These are phyloP conservation scores for Pediacus dermestoides DNA, from an alignment of 2,888 invertebrate species.

Conservation along the genomic window DNA sequence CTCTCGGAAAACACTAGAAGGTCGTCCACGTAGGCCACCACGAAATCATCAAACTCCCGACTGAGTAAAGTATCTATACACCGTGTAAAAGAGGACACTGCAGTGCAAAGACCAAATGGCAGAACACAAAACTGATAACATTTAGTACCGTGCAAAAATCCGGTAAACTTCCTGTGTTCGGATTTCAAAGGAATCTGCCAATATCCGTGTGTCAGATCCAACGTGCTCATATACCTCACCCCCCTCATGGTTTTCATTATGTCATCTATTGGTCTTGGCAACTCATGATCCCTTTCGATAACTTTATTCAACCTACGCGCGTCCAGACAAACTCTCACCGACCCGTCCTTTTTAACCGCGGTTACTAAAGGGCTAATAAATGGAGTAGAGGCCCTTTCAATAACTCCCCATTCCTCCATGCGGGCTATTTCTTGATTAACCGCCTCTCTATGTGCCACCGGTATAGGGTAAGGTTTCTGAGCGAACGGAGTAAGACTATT, in stretches of 20 bases:
- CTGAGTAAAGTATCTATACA: conserved; percentile 27
- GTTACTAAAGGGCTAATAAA: background rate
- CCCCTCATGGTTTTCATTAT: background rate
- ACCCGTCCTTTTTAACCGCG: background rate
- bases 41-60: conserved; percentile 5
- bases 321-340: background rate
- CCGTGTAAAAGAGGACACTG: conserved; percentile 29
- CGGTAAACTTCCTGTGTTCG: background rate
- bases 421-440: background rate
- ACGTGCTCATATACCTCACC: background rate
- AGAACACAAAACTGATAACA: conserved; percentile 27
- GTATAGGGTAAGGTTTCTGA: background rate
- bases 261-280: background rate
- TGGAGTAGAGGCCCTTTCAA: background rate
- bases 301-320: background rate
- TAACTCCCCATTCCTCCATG: background rate
- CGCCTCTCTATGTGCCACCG: background rate
- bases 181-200: background rate
- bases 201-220: background rate
- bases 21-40: background rate
- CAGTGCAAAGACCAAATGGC: conserved; percentile 29
- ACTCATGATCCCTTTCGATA: background rate
- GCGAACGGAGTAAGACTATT: background rate
- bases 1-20: background rate
- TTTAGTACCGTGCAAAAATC: background rate